A percentile compares a stretch with the other conserved stretches of the same genome.
phyloP scores from a whole-genome alignment of 1,140 invertebrate genomes.

The Branchinecta lynchi region DNA sequence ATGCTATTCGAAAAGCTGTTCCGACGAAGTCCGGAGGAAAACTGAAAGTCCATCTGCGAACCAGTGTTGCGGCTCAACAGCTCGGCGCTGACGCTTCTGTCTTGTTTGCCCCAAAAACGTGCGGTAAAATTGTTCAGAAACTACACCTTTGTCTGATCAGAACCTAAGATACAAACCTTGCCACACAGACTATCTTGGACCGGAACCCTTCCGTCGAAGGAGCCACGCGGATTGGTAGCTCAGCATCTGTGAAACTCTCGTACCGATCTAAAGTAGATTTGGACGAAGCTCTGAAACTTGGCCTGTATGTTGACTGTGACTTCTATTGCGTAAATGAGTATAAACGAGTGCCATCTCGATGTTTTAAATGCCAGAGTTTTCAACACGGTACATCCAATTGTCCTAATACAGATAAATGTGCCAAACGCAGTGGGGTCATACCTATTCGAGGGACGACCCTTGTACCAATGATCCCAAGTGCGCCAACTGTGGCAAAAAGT shows the following conservation, averaged over 20 bases:
- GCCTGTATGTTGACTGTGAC: neutral
- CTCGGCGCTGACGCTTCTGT: neutral
- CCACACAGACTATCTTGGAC: neutral
- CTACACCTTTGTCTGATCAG: neutral
- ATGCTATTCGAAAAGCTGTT: neutral
- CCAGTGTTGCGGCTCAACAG: neutral
- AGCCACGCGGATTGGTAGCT: neutral
- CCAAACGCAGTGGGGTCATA: neutral
- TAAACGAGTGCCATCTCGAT: slow-evolving; percentile 1
- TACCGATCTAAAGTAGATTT: neutral
- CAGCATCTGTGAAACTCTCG: neutral
- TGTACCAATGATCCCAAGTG: neutral
- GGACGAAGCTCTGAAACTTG: neutral
- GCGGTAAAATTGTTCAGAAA: neutral
- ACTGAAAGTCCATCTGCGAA: neutral
- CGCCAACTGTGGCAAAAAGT: neutral
- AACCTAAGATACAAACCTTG: neutral
- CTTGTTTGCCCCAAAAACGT: neutral
- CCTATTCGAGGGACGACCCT: neutral
- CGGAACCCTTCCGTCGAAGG: neutral
- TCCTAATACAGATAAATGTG: neutral
- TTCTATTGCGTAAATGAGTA: neutral
- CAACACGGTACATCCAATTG: neutral
- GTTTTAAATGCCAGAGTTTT: no score
- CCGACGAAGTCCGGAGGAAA: neutral